phyloP scores from a whole-genome alignment of 2,888 invertebrate species.

The Anthophora plumipes region DNA sequence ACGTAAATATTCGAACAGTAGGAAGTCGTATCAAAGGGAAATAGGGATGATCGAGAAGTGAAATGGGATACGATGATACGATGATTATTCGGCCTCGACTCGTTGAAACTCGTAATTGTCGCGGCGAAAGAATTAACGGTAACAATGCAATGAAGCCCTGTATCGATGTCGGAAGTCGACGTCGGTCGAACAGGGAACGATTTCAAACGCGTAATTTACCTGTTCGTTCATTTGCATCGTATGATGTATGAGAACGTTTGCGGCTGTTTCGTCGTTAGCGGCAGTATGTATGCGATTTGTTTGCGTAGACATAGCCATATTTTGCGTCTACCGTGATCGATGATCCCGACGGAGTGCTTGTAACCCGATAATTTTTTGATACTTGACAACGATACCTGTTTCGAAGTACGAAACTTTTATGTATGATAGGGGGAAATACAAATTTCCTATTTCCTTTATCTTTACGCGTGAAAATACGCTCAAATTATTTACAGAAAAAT shows the following conservation, averaged over 20 bases:
- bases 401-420: background rate
- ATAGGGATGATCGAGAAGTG: background rate
- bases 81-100: background rate
- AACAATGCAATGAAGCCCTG: background rate
- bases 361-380: slow-evolving; percentile 13
- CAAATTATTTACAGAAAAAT: too few species aligned
- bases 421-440: background rate
- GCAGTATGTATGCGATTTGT: slow-evolving; percentile 37
- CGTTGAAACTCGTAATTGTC: background rate
- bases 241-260: slow-evolving; percentile 44
- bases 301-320: slow-evolving; percentile 33
- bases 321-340: slow-evolving; percentile 35
- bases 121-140: slow-evolving; percentile 9
- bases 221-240: slow-evolving; percentile 52
- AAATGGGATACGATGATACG: background rate
- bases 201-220: slow-evolving; percentile 43
- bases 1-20: background rate
- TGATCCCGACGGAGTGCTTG: background rate
- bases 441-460: background rate
- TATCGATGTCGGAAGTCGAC: slow-evolving; percentile 26
- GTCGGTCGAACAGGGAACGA: slow-evolving; percentile 4
- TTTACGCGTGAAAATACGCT: background rate
- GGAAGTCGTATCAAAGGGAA: background rate
- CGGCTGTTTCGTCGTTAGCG: slow-evolving; percentile 37
- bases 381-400: background rate